Base-by-base conservation (phyloP, 2,888 invertebrate genomes). In the Drosophila melanocephala region DNA sequence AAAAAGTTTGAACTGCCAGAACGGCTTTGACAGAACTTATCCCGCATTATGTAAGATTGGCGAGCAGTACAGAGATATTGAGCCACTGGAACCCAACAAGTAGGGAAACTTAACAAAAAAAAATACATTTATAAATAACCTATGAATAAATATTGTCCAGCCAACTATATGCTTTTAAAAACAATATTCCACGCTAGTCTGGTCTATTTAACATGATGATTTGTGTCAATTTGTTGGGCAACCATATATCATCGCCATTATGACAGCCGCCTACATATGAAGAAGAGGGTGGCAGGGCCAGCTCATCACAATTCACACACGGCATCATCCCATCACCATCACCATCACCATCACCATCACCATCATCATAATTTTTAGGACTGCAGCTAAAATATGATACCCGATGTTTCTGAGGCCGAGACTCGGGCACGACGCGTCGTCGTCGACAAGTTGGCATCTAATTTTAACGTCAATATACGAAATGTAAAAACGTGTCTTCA, bases 401-500 rank as follows among this genome's bases (percentile, higher is more conserved):
- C 74, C 77, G 79, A 81, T 86, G 89, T 89, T 87, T 75, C 74
- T 63, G 63, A 44, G 56, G 51, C 66, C 56, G 65, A 56, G 64
- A 65, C 71, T 28, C 51, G 55, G 63, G 55, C 69, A 58, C 74
- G 73, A 76, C 80, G 72, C 72, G 70, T 63, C 76, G 68, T 72
- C 84, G 70, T 71, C 84, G 87, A 84, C 86, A 87, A 89, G 87
- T 87, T 87, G 86, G 77, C 86, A 83, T 87, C 86, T 89, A 87
- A 87, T 87, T 87, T 87, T 87, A 89, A 89, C 84, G 89, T 89
- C 89, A 87, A 89, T 87, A 87, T 79, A 89, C 81, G 81, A 77
- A 87, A 87, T 87, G 89, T 83, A 84, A 81, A 87, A 89, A 89
- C 89, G 86, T 87, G 84, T 87, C 89, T 89, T 84, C 89, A 86